Evolutionary conservation across 1,140 invertebrate genomes (phyloP).

Genomic region (Micrasema minimum): DNA sequence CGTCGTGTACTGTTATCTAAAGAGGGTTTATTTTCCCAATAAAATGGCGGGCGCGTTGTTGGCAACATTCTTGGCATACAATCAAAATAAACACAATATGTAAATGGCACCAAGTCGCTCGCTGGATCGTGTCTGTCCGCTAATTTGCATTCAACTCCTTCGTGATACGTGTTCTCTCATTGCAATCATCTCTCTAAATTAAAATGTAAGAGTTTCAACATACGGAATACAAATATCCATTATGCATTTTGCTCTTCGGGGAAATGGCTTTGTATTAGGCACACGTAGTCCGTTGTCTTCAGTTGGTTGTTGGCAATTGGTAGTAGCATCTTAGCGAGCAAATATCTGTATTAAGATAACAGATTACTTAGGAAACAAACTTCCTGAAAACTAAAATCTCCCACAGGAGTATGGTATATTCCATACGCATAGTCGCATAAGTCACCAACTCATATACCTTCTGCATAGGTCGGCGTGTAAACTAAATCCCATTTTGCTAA

Average conservation of each 20-base stretch:
- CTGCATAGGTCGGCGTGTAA: too few relatives aligned
- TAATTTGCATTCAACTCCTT: conserved; percentile 50
- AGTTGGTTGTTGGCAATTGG: neutral
- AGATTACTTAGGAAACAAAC: neutral
- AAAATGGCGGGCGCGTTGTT: neutral
- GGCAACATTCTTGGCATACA: conserved; percentile 28
- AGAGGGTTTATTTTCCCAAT: conserved; percentile 14
- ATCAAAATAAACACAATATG: conserved; percentile 40
- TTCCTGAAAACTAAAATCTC: too few relatives aligned
- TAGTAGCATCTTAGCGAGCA: neutral
- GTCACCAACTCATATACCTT: too few relatives aligned
- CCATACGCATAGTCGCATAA: too few relatives aligned
- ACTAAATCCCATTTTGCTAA: too few relatives aligned
- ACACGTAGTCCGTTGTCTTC: conserved; percentile 39
- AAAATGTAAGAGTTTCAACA: conserved; percentile 45
- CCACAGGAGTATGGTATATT: too few relatives aligned
- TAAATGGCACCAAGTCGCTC: conserved; percentile 34
- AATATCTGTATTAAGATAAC: conserved; percentile 1
- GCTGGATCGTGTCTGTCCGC: conserved; percentile 41
- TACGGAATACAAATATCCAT: conserved; percentile 42
- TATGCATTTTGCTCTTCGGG: conserved; percentile 44
- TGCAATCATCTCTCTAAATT: conserved; percentile 51
- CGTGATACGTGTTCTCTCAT: conserved; percentile 48
- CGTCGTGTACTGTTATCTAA: too few relatives aligned
- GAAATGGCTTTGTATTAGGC: conserved; percentile 43